A percentile compares a stretch with the other conserved stretches of the same genome.
Evolutionary conservation across 2,797 vertebrate genomes (phyloP).

Genomic region (Picus viridis): DNA sequence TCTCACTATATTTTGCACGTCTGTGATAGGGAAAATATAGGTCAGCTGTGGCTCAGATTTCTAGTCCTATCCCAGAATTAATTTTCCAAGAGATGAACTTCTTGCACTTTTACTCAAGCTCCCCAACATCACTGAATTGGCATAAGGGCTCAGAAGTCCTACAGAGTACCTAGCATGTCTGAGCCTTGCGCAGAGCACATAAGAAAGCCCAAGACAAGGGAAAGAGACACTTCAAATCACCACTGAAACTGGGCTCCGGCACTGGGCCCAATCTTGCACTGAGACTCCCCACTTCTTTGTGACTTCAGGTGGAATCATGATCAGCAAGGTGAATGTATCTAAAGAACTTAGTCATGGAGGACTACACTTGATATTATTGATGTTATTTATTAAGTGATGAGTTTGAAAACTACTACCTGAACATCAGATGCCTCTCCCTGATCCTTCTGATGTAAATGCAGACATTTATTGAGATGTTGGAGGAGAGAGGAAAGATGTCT

Average conservation of each 20-base stretch:
- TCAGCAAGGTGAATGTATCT: background rate
- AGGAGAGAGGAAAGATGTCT: background rate
- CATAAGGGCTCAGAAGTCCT: background rate
- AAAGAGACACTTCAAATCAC: background rate
- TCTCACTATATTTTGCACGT: background rate
- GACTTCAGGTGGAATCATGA: background rate
- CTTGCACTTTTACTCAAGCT: background rate
- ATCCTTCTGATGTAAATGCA: background rate
- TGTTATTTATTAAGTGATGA: background rate
- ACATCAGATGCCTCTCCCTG: background rate
- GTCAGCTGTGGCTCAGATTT: fast-evolving
- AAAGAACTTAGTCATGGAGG: background rate
- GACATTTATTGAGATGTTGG: background rate
- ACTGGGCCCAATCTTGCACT: background rate
- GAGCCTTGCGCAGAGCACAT: background rate
- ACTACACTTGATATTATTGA: fast-evolving
- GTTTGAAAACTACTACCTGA: background rate
- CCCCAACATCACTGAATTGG: fast-evolving
- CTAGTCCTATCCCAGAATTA: background rate
- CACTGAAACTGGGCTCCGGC: background rate
- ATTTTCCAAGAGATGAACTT: background rate
- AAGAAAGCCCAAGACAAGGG: background rate
- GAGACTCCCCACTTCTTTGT: background rate
- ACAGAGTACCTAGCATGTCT: background rate
- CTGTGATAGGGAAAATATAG: background rate